Percentiles rank a stretch among this genome's conserved stretches.
These are phyloP conservation scores for Xenopus laevis DNA, from an alignment of 2,113 vertebrate genomes.

Conservation along the genomic window DNA sequence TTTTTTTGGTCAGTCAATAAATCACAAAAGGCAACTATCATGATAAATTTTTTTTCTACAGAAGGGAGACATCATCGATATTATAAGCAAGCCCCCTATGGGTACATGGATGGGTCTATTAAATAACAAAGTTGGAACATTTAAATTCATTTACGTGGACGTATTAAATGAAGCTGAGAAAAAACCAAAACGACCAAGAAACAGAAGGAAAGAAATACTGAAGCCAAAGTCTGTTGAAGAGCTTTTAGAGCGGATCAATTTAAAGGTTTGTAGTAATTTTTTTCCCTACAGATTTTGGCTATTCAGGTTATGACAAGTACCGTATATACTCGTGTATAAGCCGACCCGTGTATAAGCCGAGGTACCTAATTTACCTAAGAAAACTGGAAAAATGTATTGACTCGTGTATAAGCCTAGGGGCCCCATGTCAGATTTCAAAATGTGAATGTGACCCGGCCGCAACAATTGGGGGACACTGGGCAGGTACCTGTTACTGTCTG, in stretches of 20 bases:
- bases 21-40: neutral
- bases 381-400: too few species aligned
- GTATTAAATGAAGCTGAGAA: conserved; percentile 89
- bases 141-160: conserved; percentile 98
- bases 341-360: too few species aligned
- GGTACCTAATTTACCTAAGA: too few species aligned
- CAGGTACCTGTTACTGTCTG: too few species aligned
- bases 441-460: too few species aligned
- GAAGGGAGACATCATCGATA: conserved; percentile 97
- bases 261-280: conserved; percentile 70
- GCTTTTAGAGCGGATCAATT: conserved; percentile 89
- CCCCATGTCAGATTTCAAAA: too few species aligned
- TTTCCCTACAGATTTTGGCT: too few species aligned
- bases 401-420: too few species aligned
- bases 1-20: too few species aligned
- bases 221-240: conserved; percentile 96
- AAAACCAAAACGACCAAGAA: conserved; percentile 85
- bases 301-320: too few species aligned
- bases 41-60: conserved; percentile 50
- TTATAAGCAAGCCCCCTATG: conserved; percentile 99
- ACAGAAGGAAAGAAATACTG: conserved; percentile 84
- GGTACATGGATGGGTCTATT: conserved; percentile 98
- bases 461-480: too few species aligned
- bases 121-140: conserved; percentile 97
- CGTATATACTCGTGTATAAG: too few species aligned